Conservation (phyloP, 1,140 invertebrate genomes). For the Adelges cooleyi region DNA sequence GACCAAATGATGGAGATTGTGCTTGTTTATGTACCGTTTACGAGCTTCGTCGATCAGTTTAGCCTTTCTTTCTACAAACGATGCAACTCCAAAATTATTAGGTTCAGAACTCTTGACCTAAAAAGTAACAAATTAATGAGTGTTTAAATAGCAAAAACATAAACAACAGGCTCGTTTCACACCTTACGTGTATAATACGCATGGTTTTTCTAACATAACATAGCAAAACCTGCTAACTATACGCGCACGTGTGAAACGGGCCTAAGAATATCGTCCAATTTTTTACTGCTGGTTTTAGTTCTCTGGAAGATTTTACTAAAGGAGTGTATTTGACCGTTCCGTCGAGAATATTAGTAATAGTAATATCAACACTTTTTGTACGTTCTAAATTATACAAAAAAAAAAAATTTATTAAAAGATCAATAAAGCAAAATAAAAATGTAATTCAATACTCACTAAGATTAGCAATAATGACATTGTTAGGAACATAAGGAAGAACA, state of each 20-base stretch:
- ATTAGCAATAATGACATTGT: conserved; percentile 2
- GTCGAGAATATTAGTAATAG: conserved; percentile 24
- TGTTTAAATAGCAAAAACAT: neutral
- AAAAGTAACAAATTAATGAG: neutral
- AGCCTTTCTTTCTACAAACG: conserved; percentile 43
- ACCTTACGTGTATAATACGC: neutral
- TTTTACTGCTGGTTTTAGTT: neutral
- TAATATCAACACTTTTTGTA: conserved; percentile 18
- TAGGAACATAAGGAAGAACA: conserved; percentile 18
- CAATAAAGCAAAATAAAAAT: too few relatives aligned
- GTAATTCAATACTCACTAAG: neutral
- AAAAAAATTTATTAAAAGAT: neutral
- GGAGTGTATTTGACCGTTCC: conserved; percentile 11
- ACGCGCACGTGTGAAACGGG: too few relatives aligned
- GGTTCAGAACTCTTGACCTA: neutral
- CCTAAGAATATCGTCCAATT: too few relatives aligned
- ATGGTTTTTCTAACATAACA: too few relatives aligned
- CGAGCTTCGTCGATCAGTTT: conserved; percentile 42
- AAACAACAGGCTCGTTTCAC: neutral
- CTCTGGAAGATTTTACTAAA: neutral
- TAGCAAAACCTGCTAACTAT: too few relatives aligned
- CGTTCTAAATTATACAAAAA: neutral
- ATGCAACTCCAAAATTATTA: conserved; percentile 37
- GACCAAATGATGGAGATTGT: conserved; percentile 34
- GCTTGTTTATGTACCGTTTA: conserved; percentile 42